Evolutionary conservation across 37 sponge, comb jelly and placozoan species (phyloP).

Genomic region (Oopsacas minuta): DNA sequence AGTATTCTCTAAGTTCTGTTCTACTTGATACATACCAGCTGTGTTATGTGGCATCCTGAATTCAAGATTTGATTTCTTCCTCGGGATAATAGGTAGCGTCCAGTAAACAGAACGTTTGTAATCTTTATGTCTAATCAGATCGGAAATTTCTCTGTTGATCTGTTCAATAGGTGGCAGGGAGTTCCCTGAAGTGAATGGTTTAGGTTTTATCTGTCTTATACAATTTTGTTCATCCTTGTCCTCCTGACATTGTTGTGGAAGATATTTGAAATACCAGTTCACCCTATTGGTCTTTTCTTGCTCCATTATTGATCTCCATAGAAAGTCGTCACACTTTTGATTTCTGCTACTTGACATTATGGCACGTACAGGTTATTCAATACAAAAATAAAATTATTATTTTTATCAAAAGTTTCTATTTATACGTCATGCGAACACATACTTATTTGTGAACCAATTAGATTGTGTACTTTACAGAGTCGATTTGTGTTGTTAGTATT

Average conservation of each 20-base stretch:
- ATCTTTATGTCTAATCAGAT: neutral
- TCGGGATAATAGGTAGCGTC: neutral
- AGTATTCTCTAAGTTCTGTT: constrained; percentile 1
- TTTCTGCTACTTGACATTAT: constrained; percentile 12
- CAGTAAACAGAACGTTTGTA: constrained; percentile 9
- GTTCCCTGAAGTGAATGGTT: neutral
- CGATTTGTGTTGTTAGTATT: too few species aligned
- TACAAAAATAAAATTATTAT: neutral
- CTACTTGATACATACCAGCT: neutral
- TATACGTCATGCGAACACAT: neutral
- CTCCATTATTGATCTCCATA: constrained; percentile 1
- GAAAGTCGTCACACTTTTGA: constrained; percentile 15
- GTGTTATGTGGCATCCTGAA: neutral
- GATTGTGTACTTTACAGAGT: neutral
- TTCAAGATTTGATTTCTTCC: neutral
- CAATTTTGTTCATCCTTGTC: neutral
- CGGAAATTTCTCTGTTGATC: neutral
- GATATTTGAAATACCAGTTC: constrained; percentile 19
- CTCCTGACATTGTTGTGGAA: neutral
- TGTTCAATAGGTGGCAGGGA: constrained; percentile 16
- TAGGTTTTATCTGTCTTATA: neutral
- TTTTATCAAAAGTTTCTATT: neutral
- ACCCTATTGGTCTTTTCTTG: neutral
- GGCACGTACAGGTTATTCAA: neutral
- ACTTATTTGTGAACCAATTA: neutral